Evolutionary conservation across 2,888 invertebrate species (phyloP), one percentile per base, ranked within the genome.

Genomic region (Ornithoptera priamus): DNA sequence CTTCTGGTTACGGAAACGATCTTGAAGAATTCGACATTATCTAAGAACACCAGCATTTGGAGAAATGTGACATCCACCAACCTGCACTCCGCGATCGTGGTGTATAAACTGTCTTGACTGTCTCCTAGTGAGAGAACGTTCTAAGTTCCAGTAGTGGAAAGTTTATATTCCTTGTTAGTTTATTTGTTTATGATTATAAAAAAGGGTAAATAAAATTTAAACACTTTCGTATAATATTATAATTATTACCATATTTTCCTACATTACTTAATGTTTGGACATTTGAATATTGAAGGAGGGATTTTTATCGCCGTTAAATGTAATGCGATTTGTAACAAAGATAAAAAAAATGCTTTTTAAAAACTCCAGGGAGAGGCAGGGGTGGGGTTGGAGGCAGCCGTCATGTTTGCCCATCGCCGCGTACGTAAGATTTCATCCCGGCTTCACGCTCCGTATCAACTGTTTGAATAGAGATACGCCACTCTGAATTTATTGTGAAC

Each of bases 401-500:
- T 76, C 83, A 82, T 91, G 84, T 89, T 90, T 91, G 85, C 86
- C 76, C 83, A 84, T 75, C 85, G 88, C 84, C 87, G 85, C 85
- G 83, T 81, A 81, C 82, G 86, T 85, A 89, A 90, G 90, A 89
- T 85, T 82, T 79, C 82, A 82, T 83, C 77, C 77, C 79, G 84
- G 82, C 85, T 87, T 85, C 84, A 86, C 87, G 85, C 85, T 85
- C 73, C 85, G 83, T 81, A 88, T 90, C 90, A 89, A 90, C 88
- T 88, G 90, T 92, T 91, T 92, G 91, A 92, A 92, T 92, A 90
- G 89, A 90, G 85, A 89, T 88, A 89, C 87, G 86, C 85, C 82
- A 81, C 86, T 86, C 86, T 82, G 86, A 85, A 87, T 90, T 90
- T 90, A 91, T 89, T 90, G 90, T 90, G 85, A 84, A 83, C 84